Conservation (phyloP, 2,797 vertebrate species). For the Gymnothorax javanicus region DNA sequence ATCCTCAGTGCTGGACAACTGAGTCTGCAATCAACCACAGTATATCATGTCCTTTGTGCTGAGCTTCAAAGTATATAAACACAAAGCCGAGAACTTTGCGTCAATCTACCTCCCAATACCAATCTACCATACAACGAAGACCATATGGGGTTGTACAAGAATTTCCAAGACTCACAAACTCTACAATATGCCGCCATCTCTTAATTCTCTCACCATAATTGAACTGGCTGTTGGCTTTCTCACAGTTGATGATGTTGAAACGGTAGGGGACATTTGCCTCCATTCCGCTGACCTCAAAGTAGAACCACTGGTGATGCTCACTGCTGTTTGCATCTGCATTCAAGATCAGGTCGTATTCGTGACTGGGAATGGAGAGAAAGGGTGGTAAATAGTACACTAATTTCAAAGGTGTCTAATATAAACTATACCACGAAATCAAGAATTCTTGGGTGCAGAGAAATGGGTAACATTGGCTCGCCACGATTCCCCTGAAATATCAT, state of each 20-base stretch:
- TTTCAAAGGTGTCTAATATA: background rate
- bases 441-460: background rate
- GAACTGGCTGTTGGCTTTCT: conserved; percentile 93
- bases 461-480: background rate
- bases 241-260: conserved; percentile 93
- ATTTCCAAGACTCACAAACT: too few species aligned
- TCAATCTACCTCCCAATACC: background rate
- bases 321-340: conserved; percentile 82
- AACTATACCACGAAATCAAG: background rate
- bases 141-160: background rate
- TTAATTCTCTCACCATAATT: conserved; percentile 82
- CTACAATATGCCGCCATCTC: too few species aligned
- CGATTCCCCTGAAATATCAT: background rate
- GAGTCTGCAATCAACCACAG: background rate
- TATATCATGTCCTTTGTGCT: background rate
- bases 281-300: conserved; percentile 87
- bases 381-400: background rate
- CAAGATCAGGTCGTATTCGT: conserved; percentile 88
- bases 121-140: background rate
- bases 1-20: conserved; percentile 27
- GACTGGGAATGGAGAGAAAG: conserved; percentile 61
- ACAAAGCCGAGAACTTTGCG: background rate
- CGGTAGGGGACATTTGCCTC: conserved; percentile 72
- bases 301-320: conserved; percentile 90
- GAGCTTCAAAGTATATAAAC: background rate